Evolutionary conservation across 2,113 vertebrate genomes (phyloP).

Genomic region (Tapirus terrestris): DNA sequence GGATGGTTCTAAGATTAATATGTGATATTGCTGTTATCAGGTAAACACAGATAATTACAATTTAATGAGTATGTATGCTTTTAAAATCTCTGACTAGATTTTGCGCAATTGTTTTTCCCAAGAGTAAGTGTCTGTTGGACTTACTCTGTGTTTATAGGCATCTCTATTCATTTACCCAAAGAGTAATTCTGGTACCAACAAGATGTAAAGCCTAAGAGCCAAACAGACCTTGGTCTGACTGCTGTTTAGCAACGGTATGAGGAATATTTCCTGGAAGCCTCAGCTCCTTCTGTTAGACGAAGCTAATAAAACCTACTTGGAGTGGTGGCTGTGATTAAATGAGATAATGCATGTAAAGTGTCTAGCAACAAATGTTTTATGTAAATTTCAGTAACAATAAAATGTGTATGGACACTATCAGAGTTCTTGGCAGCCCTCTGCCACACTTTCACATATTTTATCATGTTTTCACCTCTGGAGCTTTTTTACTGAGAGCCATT

Average conservation of each 20-base stretch:
- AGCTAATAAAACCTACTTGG: not conserved
- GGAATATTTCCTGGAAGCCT: not conserved
- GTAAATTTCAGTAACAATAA: not conserved
- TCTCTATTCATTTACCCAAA: not conserved
- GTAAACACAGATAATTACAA: not conserved
- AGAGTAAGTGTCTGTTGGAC: not conserved
- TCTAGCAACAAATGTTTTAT: not conserved
- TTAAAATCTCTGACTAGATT: not conserved
- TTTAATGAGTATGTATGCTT: not conserved
- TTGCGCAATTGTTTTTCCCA: not conserved
- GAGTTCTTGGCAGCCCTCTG: not conserved
- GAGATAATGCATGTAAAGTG: not conserved
- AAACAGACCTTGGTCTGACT: not conserved
- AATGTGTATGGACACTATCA: not conserved
- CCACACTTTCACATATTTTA: not conserved
- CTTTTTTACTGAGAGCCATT: constrained; percentile 9
- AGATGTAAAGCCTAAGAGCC: not conserved
- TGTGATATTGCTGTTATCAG: not conserved
- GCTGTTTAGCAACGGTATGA: not conserved
- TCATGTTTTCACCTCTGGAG: not conserved
- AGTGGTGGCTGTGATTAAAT: not conserved
- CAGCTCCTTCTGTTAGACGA: not conserved
- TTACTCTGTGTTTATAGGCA: not conserved
- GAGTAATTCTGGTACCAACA: not conserved
- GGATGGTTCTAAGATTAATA: not conserved